Evolutionary conservation across 2,888 invertebrate species (phyloP).

Genomic region (Plebejus anna): DNA sequence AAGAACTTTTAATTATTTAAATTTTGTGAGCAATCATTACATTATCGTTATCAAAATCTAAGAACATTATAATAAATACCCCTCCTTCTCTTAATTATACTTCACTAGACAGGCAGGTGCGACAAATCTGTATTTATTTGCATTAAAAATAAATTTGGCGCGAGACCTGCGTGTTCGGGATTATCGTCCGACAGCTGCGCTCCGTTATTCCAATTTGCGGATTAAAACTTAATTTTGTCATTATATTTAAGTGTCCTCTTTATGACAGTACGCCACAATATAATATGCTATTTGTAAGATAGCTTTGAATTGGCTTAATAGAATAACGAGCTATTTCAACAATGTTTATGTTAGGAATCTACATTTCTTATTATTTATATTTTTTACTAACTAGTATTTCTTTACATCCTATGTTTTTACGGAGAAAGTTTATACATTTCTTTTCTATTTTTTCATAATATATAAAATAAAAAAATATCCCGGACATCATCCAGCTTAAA

Average conservation of each 20-base stretch:
- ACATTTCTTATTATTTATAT: too few species aligned
- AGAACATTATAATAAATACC: constrained; percentile 51
- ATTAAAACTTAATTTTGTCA: constrained; percentile 63
- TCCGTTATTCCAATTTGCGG: constrained; percentile 47
- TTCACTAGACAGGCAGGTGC: constrained; percentile 69
- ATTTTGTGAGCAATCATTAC: too few species aligned
- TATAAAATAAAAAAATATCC: background rate
- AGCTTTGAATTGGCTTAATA: background rate
- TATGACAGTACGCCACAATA: background rate
- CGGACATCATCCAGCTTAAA: background rate
- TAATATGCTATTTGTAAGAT: background rate
- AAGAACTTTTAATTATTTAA: too few species aligned
- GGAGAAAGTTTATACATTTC: background rate
- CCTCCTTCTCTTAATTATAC: constrained; percentile 72
- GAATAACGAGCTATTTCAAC: too few species aligned
- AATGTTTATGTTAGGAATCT: too few species aligned
- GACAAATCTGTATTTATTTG: constrained; percentile 74
- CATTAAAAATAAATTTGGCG: constrained; percentile 73
- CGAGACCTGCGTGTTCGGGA: constrained; percentile 65
- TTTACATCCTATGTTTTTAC: too few species aligned
- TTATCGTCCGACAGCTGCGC: constrained; percentile 71
- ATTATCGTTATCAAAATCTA: background rate
- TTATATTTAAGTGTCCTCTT: constrained; percentile 36
- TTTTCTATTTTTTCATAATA: background rate
- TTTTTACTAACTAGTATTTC: too few species aligned